Percentiles rank a stretch among this genome's conserved stretches.
These are phyloP conservation scores for Rhagonycha lutea DNA, from an alignment of 2,888 invertebrate species.

Conservation along the genomic window DNA sequence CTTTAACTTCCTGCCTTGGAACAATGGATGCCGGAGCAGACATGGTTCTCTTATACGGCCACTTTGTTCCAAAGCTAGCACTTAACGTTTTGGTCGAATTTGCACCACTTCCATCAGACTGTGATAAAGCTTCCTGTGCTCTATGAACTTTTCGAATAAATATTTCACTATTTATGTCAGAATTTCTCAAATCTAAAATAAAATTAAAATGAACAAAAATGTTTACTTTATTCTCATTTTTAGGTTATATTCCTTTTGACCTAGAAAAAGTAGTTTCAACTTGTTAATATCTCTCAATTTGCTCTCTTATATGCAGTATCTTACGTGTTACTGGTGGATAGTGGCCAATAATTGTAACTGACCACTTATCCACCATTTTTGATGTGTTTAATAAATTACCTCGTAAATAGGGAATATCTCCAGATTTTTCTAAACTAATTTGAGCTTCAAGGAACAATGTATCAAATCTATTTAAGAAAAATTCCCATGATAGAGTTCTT, in stretches of 20 bases:
- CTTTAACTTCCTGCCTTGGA: constrained; percentile 72
- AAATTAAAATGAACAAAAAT: not conserved
- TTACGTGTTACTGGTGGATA: no score
- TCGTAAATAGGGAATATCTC: constrained; percentile 81
- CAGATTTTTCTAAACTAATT: constrained; percentile 82
- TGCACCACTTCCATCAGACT: constrained; percentile 67
- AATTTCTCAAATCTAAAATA: constrained; percentile 79
- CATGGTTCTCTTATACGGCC: constrained; percentile 93
- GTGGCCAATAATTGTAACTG: no score
- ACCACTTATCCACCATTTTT: no score
- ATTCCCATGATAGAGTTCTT: constrained; percentile 93
- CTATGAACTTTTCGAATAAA: constrained; percentile 85
- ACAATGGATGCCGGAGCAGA: constrained; percentile 89
- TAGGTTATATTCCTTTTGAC: no score
- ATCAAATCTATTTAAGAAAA: constrained; percentile 96
- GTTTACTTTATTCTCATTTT: no score
- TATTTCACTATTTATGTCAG: constrained; percentile 83
- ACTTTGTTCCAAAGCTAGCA: constrained; percentile 88
- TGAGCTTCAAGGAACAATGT: constrained; percentile 95
- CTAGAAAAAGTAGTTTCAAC: no score
- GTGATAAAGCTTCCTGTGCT: constrained; percentile 85
- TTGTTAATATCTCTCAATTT: no score
- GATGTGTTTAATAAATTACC: constrained; percentile 57
- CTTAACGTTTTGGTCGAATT: constrained; percentile 76
- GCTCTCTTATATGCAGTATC: no score